A percentile compares a stretch with the other conserved stretches of the same genome.
phyloP scores from a whole-genome alignment of 2,888 invertebrate species.

The Timandra comae region DNA sequence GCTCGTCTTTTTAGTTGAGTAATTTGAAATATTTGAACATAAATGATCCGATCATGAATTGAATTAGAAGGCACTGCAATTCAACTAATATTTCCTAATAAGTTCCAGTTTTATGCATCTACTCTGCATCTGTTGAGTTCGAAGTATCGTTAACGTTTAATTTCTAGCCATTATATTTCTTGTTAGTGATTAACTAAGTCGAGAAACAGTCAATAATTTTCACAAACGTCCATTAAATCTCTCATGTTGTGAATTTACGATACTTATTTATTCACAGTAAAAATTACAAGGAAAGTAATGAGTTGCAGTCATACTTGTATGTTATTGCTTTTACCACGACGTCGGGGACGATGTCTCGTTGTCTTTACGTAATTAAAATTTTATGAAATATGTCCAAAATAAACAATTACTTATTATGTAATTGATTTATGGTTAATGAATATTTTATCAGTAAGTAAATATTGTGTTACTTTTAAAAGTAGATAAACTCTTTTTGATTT shows the following conservation, averaged over 20 bases:
- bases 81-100: no score
- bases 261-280: constrained; percentile 47
- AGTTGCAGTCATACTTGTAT: constrained; percentile 61
- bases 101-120: no score
- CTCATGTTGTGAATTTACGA: constrained; percentile 51
- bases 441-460: no score
- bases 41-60: constrained; percentile 13
- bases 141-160: constrained; percentile 2
- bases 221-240: constrained; percentile 46
- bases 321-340: constrained; percentile 19
- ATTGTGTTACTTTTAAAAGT: no score
- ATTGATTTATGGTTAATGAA: no score
- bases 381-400: no score
- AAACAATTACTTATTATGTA: no score
- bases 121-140: no score
- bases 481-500: no score
- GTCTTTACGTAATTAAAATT: no score
- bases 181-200: constrained; percentile 6
- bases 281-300: constrained; percentile 64
- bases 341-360: constrained; percentile 26
- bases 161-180: constrained; percentile 5
- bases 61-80: constrained; percentile 3
- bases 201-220: constrained; percentile 26
- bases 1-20: constrained; percentile 16
- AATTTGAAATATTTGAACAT: constrained; percentile 16